A percentile compares a stretch with the other conserved stretches of the same genome.
Conservation (phyloP, 2,888 invertebrate species). For the Aphidoletes aphidimyza region DNA sequence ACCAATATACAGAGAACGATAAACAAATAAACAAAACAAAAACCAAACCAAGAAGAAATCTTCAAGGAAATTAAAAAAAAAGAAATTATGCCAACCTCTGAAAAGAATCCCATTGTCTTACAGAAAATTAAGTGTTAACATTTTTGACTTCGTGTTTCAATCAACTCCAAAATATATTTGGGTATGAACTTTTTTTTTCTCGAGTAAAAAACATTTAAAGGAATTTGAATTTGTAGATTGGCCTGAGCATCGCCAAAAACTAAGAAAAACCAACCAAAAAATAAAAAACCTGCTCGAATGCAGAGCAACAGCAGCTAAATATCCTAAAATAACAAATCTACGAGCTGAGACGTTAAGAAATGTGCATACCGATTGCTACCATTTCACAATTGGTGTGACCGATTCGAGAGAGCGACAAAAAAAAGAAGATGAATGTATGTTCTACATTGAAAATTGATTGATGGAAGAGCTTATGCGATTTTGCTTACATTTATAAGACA, state of each 20-base stretch:
- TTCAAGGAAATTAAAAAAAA: no score
- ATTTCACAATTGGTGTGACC: background rate
- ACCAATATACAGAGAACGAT: no score
- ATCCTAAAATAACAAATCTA: no score
- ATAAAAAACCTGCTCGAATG: background rate
- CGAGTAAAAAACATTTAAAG: slow-evolving; percentile 22
- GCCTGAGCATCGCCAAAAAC: background rate
- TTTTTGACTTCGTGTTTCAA: slow-evolving; percentile 20
- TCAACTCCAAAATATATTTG: slow-evolving; percentile 13
- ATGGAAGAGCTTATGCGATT: background rate
- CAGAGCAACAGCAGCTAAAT: background rate
- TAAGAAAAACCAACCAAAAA: background rate
- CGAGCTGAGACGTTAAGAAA: background rate
- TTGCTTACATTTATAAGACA: background rate
- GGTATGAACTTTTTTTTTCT: background rate
- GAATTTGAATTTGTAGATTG: background rate
- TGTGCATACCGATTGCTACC: background rate
- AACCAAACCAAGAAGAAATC: no score
- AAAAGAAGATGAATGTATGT: background rate
- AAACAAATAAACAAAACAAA: background rate
- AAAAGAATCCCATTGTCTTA: slow-evolving; percentile 1
- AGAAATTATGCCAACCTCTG: background rate
- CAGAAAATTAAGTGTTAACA: slow-evolving; percentile 42
- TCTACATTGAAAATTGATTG: background rate
- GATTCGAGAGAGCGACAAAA: no score